Conservation (phyloP, 2,113 vertebrate species). For the Pachyramphus minor region DNA sequence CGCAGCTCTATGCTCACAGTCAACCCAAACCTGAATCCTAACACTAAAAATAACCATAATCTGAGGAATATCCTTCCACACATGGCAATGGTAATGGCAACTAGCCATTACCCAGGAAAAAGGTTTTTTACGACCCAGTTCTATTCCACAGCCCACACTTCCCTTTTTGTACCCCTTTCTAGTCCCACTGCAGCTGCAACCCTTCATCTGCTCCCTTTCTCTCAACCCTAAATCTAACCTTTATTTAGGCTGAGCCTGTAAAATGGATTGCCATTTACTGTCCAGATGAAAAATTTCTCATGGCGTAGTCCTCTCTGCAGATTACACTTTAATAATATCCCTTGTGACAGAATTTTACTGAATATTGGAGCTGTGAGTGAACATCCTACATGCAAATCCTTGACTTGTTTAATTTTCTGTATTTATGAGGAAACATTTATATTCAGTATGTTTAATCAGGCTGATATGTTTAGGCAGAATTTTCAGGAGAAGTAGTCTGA, state of each 20-base stretch:
- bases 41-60: constrained; percentile 28
- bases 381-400: fast-evolving
- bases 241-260: not conserved
- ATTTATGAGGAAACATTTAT: not conserved
- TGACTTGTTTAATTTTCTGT: not conserved
- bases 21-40: not conserved
- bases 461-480: not conserved
- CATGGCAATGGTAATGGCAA: not conserved
- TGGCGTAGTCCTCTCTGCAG: not conserved
- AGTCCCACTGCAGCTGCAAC: not conserved
- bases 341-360: not conserved
- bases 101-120: not conserved
- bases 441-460: not conserved
- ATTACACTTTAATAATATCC: not conserved
- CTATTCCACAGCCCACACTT: not conserved
- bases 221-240: not conserved
- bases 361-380: not conserved
- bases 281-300: not conserved
- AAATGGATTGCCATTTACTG: not conserved
- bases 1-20: not conserved
- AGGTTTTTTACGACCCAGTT: not conserved
- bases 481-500: not conserved
- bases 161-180: not conserved
- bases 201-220: not conserved
- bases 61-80: constrained; percentile 16